These are phyloP conservation scores for Aethina tumida DNA, from an alignment of 1,140 invertebrate species.

Conservation along the genomic window DNA sequence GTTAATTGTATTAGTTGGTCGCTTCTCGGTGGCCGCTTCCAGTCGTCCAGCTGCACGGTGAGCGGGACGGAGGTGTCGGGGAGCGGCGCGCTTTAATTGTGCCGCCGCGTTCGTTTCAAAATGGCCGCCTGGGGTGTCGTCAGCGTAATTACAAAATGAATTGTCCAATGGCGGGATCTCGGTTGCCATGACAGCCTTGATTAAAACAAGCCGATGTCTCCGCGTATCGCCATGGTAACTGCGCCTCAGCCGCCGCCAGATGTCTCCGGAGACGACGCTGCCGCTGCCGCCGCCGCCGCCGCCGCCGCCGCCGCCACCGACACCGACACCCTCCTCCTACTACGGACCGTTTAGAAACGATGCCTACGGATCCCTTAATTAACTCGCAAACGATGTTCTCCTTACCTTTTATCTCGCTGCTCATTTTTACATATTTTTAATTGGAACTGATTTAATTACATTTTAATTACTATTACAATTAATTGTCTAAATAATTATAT, in stretches of 20 bases:
- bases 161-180: slow-evolving; percentile 40
- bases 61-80: slow-evolving; percentile 15
- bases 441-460: no score
- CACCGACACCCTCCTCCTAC: no score
- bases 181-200: slow-evolving; percentile 39
- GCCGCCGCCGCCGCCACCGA: slow-evolving; percentile 8
- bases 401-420: no score
- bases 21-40: slow-evolving; percentile 27
- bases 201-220: slow-evolving; percentile 39
- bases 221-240: slow-evolving; percentile 32
- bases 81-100: slow-evolving; percentile 22
- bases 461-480: no score
- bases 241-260: slow-evolving; percentile 21
- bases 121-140: slow-evolving; percentile 40
- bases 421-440: no score
- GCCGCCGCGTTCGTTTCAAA: slow-evolving; percentile 35
- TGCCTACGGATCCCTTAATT: no score
- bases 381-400: no score
- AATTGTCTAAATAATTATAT: no score
- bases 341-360: no score
- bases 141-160: slow-evolving; percentile 41
- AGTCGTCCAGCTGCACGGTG: slow-evolving; percentile 24
- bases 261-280: slow-evolving; percentile 25
- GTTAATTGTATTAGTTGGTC: slow-evolving; percentile 39
- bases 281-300: slow-evolving; percentile 1